phyloP scores from a whole-genome alignment of 1,140 invertebrate species.

The Odontomachus brunneus region DNA sequence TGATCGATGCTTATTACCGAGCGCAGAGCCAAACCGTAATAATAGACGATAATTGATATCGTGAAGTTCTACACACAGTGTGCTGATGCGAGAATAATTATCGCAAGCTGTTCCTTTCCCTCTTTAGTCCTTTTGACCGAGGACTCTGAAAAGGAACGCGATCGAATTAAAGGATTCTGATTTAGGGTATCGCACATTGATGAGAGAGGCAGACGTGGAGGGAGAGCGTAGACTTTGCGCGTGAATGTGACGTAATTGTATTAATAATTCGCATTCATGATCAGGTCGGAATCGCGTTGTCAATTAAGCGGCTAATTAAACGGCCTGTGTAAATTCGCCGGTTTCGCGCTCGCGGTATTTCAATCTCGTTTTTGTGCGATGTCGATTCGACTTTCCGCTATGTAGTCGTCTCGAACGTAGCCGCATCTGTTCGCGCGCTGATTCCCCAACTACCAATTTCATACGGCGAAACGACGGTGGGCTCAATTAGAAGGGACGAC shows the following conservation, averaged over 20 bases:
- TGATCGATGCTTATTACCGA: slow-evolving; percentile 58
- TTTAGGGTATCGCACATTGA: neutral
- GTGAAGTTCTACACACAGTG: slow-evolving; percentile 21
- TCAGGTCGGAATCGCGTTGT: neutral
- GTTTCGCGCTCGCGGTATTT: neutral
- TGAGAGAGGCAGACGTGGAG: slow-evolving; percentile 10
- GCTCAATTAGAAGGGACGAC: slow-evolving; percentile 51
- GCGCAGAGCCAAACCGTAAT: slow-evolving; percentile 22
- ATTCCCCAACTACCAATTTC: slow-evolving; percentile 57
- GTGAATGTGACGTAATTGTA: slow-evolving; percentile 29
- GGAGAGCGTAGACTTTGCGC: slow-evolving; percentile 10
- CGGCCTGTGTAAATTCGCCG: slow-evolving; percentile 32
- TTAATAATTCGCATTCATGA: slow-evolving; percentile 35
- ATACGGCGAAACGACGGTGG: slow-evolving; percentile 39
- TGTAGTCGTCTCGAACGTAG: slow-evolving; percentile 13
- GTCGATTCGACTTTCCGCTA: slow-evolving; percentile 18
- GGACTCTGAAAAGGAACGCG: too few species aligned
- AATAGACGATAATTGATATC: slow-evolving; percentile 57
- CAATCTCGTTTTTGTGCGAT: slow-evolving; percentile 42
- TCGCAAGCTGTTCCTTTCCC: neutral
- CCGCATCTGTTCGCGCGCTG: slow-evolving; percentile 1
- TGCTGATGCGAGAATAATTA: slow-evolving; percentile 32
- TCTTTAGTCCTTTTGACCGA: too few species aligned
- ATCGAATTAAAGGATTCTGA: neutral
- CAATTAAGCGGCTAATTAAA: slow-evolving; percentile 55